Evolutionary conservation across 1,140 invertebrate species (phyloP).

Genomic region (Microplitis mediator): DNA sequence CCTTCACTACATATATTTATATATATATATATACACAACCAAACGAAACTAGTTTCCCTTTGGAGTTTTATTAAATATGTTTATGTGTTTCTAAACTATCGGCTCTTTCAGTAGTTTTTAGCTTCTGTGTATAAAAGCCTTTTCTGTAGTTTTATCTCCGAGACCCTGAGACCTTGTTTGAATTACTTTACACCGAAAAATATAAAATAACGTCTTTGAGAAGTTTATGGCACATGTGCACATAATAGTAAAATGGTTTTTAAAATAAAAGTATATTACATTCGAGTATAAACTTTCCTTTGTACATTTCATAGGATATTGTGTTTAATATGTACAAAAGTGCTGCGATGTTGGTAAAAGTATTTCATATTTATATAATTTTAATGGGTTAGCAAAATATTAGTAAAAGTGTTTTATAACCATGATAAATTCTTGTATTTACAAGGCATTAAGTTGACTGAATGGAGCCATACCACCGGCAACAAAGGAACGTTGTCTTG

Average conservation of each 20-base stretch:
- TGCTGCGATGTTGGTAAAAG: no score
- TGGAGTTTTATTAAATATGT: no score
- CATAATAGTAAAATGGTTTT: no score
- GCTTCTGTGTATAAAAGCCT: not conserved
- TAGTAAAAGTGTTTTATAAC: slow-evolving; percentile 22
- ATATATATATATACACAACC: no score
- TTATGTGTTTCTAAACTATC: no score
- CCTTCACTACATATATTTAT: no score
- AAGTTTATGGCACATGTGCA: not conserved
- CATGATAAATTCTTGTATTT: slow-evolving; percentile 1
- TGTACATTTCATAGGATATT: no score
- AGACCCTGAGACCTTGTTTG: not conserved
- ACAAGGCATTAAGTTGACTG: not conserved
- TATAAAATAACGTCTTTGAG: not conserved
- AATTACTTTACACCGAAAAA: not conserved
- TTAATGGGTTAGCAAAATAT: not conserved
- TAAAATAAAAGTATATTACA: no score
- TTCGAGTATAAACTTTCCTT: no score
- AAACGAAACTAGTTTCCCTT: no score
- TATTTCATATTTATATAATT: not conserved
- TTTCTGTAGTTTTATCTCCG: not conserved
- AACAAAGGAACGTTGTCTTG: not conserved
- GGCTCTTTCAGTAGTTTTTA: not conserved
- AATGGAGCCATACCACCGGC: not conserved
- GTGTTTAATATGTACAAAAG: no score